Base-by-base conservation (phyloP, 2,113 vertebrate genomes). In the Cheilinus undulatus region DNA sequence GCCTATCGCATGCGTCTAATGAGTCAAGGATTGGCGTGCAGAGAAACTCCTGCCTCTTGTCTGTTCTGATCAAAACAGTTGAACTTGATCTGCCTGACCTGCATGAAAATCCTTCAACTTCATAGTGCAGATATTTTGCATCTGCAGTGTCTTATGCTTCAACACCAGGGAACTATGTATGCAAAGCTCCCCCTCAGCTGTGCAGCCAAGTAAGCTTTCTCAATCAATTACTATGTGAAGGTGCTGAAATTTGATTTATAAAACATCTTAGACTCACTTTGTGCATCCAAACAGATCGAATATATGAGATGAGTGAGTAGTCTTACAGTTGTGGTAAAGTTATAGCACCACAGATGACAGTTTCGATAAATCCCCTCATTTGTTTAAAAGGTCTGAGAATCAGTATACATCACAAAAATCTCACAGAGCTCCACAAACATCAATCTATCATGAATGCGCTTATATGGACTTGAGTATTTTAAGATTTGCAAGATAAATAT, bases 31-130 rank as follows among this genome's bases (percentile, higher is more conserved):
- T 43, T 62, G 68, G 42, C 9, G 61, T 19, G 59, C 15, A 0
- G 14, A 66, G 51, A 53, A 84, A 62, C 50, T 68, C 65, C 76
- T 58, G 54, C 69, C 69, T 82, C 34, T 43, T 65, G 72, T 79
- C 76, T 58, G 24, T 71, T 87, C 71, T 60, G 60, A 89, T 90
- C 54, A 73, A 32, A 19, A 67, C 51, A 24, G 30, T 30, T 56
- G 34, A 49, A 22, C 36, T 46, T 73, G 54, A 54, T 77, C 48
- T 28, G 53, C 57, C 65, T 82, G 72, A 70, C 23, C 26, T 66
- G 54, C 81, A 83, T 67, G 61, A 79, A 46, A 84, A 86, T 64
- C 57, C 56, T 54, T 73, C 66, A 50, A 67, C 59, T 60, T 73
- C 4, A 2, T 46, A 54, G 66, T 53, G 58, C 65, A 78, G n/a